Evolutionary conservation across 1,140 invertebrate species (phyloP).

Genomic region (Ridgeia piscesae): DNA sequence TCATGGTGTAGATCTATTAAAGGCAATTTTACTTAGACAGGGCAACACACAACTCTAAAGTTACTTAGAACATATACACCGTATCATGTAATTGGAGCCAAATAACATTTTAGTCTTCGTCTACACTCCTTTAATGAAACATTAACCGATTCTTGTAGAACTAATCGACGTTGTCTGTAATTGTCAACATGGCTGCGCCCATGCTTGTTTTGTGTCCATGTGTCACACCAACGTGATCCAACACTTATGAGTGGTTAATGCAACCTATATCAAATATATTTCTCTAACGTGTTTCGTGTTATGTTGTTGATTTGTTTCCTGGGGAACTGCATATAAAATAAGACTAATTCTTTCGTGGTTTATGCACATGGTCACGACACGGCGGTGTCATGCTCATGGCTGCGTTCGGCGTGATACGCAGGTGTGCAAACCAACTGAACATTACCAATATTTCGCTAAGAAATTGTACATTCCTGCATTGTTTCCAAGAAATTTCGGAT

Average conservation of each 20-base stretch:
- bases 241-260: neutral
- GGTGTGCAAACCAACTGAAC: too few species aligned
- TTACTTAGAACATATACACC: neutral
- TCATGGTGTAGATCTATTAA: neutral
- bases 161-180: neutral
- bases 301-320: too few species aligned
- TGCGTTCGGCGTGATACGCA: too few species aligned
- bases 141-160: neutral
- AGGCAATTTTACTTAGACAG: neutral
- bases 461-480: too few species aligned
- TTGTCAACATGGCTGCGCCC: neutral
- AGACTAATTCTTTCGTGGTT: too few species aligned
- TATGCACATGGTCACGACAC: too few species aligned
- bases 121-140: neutral
- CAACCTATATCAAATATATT: too few species aligned
- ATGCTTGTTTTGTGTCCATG: neutral
- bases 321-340: too few species aligned
- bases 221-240: neutral
- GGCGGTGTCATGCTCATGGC: too few species aligned
- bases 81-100: neutral
- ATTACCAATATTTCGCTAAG: too few species aligned
- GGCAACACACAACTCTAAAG: neutral
- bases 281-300: too few species aligned
- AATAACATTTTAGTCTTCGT: neutral
- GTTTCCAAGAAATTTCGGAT: too few species aligned